Evolutionary conservation across 2,113 vertebrate species (phyloP), one percentile per base, ranked within the genome.

Genomic region (Spilogale gracilis): DNA sequence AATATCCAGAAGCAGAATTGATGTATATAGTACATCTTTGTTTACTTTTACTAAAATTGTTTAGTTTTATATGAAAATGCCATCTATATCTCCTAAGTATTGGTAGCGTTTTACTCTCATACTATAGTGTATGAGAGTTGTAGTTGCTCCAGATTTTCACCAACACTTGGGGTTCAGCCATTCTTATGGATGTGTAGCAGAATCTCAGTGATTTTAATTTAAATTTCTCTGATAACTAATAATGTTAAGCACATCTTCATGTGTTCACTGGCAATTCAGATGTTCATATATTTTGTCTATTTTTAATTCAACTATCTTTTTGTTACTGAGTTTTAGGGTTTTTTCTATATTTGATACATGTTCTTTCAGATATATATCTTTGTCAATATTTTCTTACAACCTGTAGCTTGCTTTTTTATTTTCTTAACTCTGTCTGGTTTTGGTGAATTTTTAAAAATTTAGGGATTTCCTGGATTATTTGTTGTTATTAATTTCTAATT

Each of bases 391-490:
- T 93, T 56, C 54, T 76, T 58, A 25, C 9, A 81, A 4, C 48
- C 50, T n/a, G 1, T 54, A 58, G n/a, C 9, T 45, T 90, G 32
- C 30, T 60, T 81, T 88, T 91, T 91, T 32, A 12, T 60, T 89
- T 92, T 67, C 27, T 61, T 60, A 56, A 56, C 0, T 56, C 1
- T 61, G 1, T 61, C 27, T 84, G 9, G 2, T 21, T 14, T 61
- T 82, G 13, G 3, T 93, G 4, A 61, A 86, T 92, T 69, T 93
- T 94, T n/a, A 86, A 60, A 38, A n/a, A 93, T 82, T 85, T 88
- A 43, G 25, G 21, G 45, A 69, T 52, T 95, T 76, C 45, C 13
- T 43, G 81, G 21, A 21, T 82, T 48, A 69, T 14, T 81, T 43
- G 45, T 12, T 85, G 8, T n/a, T 45, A 74, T 27, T 60, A 14